Base-by-base conservation (phyloP, 2,113 vertebrate genomes). In the Laterallus jamaicensis region DNA sequence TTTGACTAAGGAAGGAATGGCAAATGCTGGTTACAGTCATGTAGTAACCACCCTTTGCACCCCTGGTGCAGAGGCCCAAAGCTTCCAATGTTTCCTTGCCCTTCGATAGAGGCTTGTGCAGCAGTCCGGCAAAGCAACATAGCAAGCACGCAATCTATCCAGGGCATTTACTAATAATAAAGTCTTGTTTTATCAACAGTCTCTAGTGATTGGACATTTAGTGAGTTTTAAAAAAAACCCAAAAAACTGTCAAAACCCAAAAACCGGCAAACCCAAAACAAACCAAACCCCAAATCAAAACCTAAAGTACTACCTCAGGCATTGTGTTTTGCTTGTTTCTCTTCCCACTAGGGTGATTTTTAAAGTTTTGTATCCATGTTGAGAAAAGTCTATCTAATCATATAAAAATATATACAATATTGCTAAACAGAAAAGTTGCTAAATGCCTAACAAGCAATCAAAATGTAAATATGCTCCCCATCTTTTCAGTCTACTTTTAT, bases 281-380 rank as follows among this genome's bases (percentile, higher is more conserved):
- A 2, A 47, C 58, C 24, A 12, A 28, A 4, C 19, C 11, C 4
- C 10, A 58, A 60, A 21, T 9, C 55, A 15, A 67, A 32, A 0
- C 59, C 59, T 35, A 63, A 42, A 69, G 40, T 12, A 52, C 67
- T 82, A 64, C 24, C 91, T 82, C 39, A 82, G 32, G 16, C 13
- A 56, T 6, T 40, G 35, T 24, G 18, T 74, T 87, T 67, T 12
- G 18, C 19, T 32, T 52, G 24, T 79, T 84, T 76, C 60, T 71
- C 17, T 81, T 90, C 32, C 12, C 2, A 1, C 35, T 88, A 18
- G 13, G 9, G 12, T 25, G 15, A 47, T 56, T 74, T 50, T 47
- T 5, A 35, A 59, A 82, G 29, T 66, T 50, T 28, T 71, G 2
- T 66, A 37, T 88, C 29, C 24, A 11, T 50, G 18, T 47, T 76